Evolutionary conservation across 92 coral and sea anemone species (phyloP), one percentile per base, ranked within the genome.

Genomic region (Palythoa caribaeorum): DNA sequence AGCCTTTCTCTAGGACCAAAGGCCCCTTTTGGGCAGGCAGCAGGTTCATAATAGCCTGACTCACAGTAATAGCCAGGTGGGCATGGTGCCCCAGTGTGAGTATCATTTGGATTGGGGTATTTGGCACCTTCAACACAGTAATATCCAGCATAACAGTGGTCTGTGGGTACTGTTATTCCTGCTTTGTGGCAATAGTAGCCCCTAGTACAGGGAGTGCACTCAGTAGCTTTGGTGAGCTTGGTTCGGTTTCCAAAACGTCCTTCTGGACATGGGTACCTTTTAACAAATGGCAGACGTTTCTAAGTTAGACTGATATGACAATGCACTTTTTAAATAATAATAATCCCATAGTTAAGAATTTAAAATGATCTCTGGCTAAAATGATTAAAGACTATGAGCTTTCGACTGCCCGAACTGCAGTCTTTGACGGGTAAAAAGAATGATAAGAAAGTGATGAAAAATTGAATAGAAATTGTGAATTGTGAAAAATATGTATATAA

Each of bases 201-300:
- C 73, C 92, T 88, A 11, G 92, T 87, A 78, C 99, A 97, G 16
- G 92, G 94, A n/a, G 93, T 81, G 73, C 99, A 97, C 40, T 95
- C 90, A 44, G 84, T 83, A 59, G 74, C 88, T 20, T 87, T 85
- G 15, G 92, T 88, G 13, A 91, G 95, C 60, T 90, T 94, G 10
- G 96, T 92, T n/a, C 80, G 88, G 87, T 95, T 97, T 38, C 98
- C 96, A 87, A 95, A 97, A 54, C 98, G 94, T 28, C 99, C 99
- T 15, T 91, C 89, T 10, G 99, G 98, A 59, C 99, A 97, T 17
- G 98, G 99, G 72, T 79, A 86, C 85, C 96, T 95, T 53, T 38
- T 4, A 88, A 37, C 10, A n/a, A 17, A 35, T 70, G 44, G 5
- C 44, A 70, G 17, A 35, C 1, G 36, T 8, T 70, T 7, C 13